Base-by-base conservation (phyloP, 1,140 invertebrate genomes). In the Macrobrachium rosenbergii region DNA sequence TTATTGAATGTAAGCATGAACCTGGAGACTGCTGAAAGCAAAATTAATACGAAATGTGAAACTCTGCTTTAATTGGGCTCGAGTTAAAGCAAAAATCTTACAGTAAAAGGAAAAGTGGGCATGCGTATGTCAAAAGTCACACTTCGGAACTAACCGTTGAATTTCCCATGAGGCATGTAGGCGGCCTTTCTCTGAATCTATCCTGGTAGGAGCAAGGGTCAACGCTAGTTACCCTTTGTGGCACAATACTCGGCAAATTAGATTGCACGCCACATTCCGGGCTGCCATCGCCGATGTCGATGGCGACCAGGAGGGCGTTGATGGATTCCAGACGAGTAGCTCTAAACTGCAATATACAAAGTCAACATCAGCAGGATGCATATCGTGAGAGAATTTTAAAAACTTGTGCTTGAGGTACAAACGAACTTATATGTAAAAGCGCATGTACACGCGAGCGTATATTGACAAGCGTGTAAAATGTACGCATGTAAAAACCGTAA, bases 231-330 rank as follows among this genome's bases (percentile, higher is more conserved):
- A 84, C 73, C 52, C 83, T 72, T 58, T 67, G 58, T 52, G 75
- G 73, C 6, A 28, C 11, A 37, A 84, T 84, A 60, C 62, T 63
- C 17, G 73, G 83, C 37, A 84, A n/a, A n/a, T 77, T 21, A 12
- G 83, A 84, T 17, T 75, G 28, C 19, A 84, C 75, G 16, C 83
- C 83, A 78, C 83, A 84, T 52, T 84, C 83, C 12, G 43, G 81
- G 19, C n/a, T 23, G 52, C 77, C 75, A 52, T 19, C n/a, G 17
- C 23, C 64, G 62, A 77, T 84, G 62, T 84, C 83, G 64, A 84
- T 78, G 21, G 83, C 83, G 67, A 84, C 69, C 75, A 84, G 45
- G 14, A 84, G 37, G 52, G 83, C 83, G 64, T 84, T 84, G 59
- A 75, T 77, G 37, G 76, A 43, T 2, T 62, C 69, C 62, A 84